Evolutionary conservation across 2,797 vertebrate species (phyloP).

Genomic region (Lagorchestes hirsutus): DNA sequence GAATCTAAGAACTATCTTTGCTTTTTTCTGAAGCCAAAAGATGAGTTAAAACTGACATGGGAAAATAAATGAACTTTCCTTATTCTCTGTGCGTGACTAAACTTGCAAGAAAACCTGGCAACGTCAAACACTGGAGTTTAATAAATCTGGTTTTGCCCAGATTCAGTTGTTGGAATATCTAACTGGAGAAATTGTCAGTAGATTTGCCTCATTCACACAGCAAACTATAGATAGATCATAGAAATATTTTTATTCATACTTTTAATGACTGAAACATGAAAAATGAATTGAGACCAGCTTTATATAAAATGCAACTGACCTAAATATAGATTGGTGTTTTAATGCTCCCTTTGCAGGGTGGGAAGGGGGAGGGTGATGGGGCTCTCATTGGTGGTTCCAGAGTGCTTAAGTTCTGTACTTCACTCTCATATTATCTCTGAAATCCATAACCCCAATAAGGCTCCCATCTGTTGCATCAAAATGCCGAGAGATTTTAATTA

Average conservation of each 20-base stretch:
- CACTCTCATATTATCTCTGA: conserved; percentile 6
- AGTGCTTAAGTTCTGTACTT: conserved; percentile 32
- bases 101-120: conserved; percentile 11
- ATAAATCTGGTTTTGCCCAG: conserved; percentile 1
- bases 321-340: conserved; percentile 48
- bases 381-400: neutral
- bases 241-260: conserved; percentile 38
- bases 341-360: conserved; percentile 1
- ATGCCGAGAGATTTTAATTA: neutral
- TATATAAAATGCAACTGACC: conserved; percentile 36
- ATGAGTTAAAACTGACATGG: conserved; percentile 37
- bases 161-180: neutral
- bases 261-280: conserved; percentile 19
- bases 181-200: conserved; percentile 7
- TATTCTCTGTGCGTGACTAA: conserved; percentile 32
- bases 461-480: conserved; percentile 44
- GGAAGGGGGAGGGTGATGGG: neutral
- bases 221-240: neutral
- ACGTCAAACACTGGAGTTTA: conserved; percentile 21
- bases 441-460: conserved; percentile 3
- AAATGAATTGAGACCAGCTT: conserved; percentile 18
- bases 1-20: neutral
- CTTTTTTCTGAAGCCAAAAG: conserved; percentile 18
- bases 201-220: neutral
- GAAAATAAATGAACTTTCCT: conserved; percentile 22